Conservation (phyloP, 2,113 vertebrate genomes). For the Indri indri region DNA sequence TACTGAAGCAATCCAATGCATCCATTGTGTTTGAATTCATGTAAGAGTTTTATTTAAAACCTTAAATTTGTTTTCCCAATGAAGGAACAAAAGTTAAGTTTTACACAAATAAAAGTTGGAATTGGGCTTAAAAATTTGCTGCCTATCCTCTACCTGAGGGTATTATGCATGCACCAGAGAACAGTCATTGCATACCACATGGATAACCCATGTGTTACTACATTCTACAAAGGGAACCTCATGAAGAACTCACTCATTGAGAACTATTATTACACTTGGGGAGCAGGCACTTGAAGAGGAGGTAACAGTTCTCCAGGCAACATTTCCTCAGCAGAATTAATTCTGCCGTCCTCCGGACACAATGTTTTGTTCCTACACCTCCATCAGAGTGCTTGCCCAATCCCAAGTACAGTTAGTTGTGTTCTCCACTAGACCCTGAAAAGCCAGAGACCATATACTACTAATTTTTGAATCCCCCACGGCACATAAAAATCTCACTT, state of each 20-base stretch:
- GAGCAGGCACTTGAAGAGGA: background rate
- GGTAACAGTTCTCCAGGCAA: background rate
- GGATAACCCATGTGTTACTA: background rate
- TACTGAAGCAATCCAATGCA: background rate
- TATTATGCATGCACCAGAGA: background rate
- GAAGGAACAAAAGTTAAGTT: background rate
- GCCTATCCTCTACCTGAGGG: background rate
- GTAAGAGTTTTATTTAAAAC: background rate
- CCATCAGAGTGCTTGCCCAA: background rate
- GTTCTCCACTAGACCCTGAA: background rate
- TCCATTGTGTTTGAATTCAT: background rate
- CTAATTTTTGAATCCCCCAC: background rate
- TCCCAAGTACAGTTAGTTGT: background rate
- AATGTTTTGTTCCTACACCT: background rate
- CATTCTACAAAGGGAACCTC: background rate
- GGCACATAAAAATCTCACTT: background rate
- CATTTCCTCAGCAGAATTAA: background rate
- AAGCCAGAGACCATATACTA: background rate
- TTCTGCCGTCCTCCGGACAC: background rate
- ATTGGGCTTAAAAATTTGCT: background rate
- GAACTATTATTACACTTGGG: background rate
- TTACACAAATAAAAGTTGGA: background rate
- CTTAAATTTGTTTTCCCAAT: background rate
- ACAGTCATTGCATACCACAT: fast-evolving
- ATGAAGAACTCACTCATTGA: background rate